Base-by-base conservation (phyloP, 1,140 invertebrate genomes). In the Zaprionus ghesquierei region DNA sequence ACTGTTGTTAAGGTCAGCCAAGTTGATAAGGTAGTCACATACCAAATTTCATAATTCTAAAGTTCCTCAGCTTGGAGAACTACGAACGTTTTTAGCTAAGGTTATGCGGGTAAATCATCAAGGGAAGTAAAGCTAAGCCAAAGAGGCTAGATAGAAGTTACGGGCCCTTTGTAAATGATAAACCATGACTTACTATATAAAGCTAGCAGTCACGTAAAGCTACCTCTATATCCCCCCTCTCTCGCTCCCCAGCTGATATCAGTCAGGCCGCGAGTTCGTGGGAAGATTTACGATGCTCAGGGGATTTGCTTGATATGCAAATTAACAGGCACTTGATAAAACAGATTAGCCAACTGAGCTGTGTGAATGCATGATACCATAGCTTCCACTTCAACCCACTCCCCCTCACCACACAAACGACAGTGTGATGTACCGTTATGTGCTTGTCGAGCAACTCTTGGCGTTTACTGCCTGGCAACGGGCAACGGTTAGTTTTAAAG, bases 401-500 rank as follows among this genome's bases (percentile, higher is more conserved):
- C 41, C 9, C 8, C 3, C 8, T 9, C 13, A 18, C 9, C 3
- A 1, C 0, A 20, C 8, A 3, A n/a, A n/a, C 3, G 0, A 10
- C 15, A 20, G 9, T 0, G 20, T 44, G 44, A 13, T 13, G n/a
- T 55, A 38, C 13, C 35, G 51, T 18, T 55, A 29, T 23, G 3
- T 2, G 10, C 5, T 6, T 41, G 6, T 6, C 3, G 27, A 8
- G 27, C 27, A 29, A 15, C n/a, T 54, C 10, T 33, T 31, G 10
- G 20, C 10, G 10, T 75, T 71, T 75, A 71, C 12, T 58, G 64
- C 75, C 31, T 74, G 49, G 75, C 75, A 77, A 77, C 75, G 6
- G 10, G 20, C 13, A 23, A 9, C 10, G 27, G 53, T 62, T n/a
- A 59, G 25, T 5, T 65, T 29, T 38, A 53, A 50, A 54, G 25